Evolutionary conservation across 1,140 invertebrate species (phyloP).

Genomic region (Aricia agestis): DNA sequence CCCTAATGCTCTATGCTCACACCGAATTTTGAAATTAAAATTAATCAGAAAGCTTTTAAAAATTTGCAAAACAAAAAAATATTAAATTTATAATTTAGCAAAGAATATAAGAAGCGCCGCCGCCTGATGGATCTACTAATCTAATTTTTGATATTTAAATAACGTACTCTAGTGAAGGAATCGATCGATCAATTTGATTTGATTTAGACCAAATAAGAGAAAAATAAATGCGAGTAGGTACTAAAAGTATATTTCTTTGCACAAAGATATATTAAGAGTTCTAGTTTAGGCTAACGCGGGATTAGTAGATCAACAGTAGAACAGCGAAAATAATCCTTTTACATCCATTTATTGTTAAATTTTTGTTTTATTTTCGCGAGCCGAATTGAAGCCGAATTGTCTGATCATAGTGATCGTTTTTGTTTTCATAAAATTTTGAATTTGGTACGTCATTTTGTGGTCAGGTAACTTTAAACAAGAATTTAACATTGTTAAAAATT

Average conservation of each 20-base stretch:
- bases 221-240: not conserved
- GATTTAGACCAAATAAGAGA: not conserved
- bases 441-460: not conserved
- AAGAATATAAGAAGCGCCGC: not conserved
- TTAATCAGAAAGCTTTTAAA: not conserved
- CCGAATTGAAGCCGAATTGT: conserved; percentile 5
- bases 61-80: not conserved
- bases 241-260: no score
- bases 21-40: not conserved
- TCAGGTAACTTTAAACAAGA: conserved; percentile 7
- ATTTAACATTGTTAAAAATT: conserved; percentile 4
- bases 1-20: not conserved
- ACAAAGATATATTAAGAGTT: no score
- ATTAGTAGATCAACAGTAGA: not conserved
- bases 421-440: not conserved
- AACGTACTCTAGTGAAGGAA: not conserved
- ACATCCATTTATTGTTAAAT: conserved; percentile 5
- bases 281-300: not conserved
- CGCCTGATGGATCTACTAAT: not conserved
- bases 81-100: not conserved
- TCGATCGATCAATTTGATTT: not conserved
- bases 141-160: not conserved
- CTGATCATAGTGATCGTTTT: not conserved
- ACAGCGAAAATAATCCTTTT: not conserved
- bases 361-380: conserved; percentile 8